Evolutionary conservation across 2,113 vertebrate genomes (phyloP), one percentile per base, ranked within the genome.

Genomic region (Dasyornis broadbenti): DNA sequence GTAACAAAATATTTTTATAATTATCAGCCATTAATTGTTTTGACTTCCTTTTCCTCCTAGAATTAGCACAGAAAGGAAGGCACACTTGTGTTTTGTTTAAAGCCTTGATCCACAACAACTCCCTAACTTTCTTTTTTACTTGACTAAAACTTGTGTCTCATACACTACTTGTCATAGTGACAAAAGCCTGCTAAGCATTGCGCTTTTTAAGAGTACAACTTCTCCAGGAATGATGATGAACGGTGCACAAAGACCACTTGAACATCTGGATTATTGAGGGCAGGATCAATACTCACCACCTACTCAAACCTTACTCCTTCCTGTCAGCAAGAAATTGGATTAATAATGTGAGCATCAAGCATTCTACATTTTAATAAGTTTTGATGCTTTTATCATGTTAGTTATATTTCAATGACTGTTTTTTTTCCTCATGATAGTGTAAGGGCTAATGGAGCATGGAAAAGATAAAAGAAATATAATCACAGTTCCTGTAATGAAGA

Each of bases 21-120:
- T 92, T 89, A 90, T 82, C 78, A 70, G 50, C 49, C 52, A 49
- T 89, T 95, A 69, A 63, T 91, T 79, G 30, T 71, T 52, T 88
- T 94, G 31, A 88, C 77, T 94, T 95, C 90, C 81, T 92, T 47
- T 35, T 91, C 21, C 35, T 82, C 47, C 61, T 76, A 53, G 87
- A 83, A 83, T 86, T 90, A 95, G 77, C 63, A 59, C 57, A 84
- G 72, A 94, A 71, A 85, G 81, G 85, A 94, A 91, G 42, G 37
- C 28, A 40, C 2, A 3, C 17, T 92, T 57, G 35, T 69, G 60
- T 89, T 91, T 79, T 52, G 21, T 86, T 86, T 84, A 52, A 65
- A 78, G 27, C 7, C 10, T 85, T 59, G 27, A 56, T 85, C 86
- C 88, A 71, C 73, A 78, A 44, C 66, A 64, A 33, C 23, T 76